Base-by-base conservation (phyloP, 2,113 vertebrate genomes). In the Leucopsar rothschildi region DNA sequence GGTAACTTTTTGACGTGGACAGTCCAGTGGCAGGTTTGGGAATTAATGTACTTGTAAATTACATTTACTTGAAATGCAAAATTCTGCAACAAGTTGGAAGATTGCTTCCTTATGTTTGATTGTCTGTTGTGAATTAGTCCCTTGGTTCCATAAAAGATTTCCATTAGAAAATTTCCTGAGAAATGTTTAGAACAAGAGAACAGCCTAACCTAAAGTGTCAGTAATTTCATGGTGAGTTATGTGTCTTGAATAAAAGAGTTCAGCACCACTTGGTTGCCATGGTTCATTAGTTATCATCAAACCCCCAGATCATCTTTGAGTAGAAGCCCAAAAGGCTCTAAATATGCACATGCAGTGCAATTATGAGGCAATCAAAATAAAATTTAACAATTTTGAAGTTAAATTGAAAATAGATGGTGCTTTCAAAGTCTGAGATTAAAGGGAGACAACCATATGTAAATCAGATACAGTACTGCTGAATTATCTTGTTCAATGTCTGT, bases 281-380 rank as follows among this genome's bases (percentile, higher is more conserved):
- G 95, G 87, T 97, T 97, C 93, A 97, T 97, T 97, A 97, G 66
- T 96, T 97, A 83, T 86, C 94, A 96, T 95, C 97, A 97, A 96
- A 93, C 80, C 76, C 45, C 92, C 39, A 84, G 71, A 93, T 96
- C 52, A 88, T 91, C 86, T 96, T 92, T 96, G 63, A 91, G 93
- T 65, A 92, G 86, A 91, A 97, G 79, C 89, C 87, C 82, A 88
- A 77, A 95, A 96, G 56, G 56, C 66, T 96, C 92, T 97, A 93
- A 95, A 88, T 90, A 80, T 90, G 84, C 88, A 92, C 80, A 88
- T 86, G 86, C 93, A 84, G 75, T 92, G 90, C 95, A 96, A 96
- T 97, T 96, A 97, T 91, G 91, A 97, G 90, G 73, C 93, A 97
- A 98, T 97, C 94, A 98, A 97, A 97, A 96, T 93, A 96, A 96